Base-by-base conservation (phyloP, 2,888 invertebrate genomes). In the Drosophila koepferae region DNA sequence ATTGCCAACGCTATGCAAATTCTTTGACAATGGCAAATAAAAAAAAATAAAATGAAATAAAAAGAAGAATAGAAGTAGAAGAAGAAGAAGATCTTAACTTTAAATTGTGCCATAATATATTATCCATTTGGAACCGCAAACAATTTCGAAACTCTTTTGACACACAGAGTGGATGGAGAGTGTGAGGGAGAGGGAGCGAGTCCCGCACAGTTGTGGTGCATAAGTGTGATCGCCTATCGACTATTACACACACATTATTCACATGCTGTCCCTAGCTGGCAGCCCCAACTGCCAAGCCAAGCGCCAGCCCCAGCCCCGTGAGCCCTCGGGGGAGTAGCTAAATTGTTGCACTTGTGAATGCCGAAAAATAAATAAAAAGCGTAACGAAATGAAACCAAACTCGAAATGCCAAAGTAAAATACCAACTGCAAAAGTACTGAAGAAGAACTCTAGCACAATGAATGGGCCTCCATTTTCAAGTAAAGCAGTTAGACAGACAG, bases 301-400 rank as follows among this genome's bases (percentile, higher is more conserved):
- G 34, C 7, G 8, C 34, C 34, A 34, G 18, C 41, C 23, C n/a
- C n/a, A n/a, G 18, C 41, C 23, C 40, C 10, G 28, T 3, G 51
- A 34, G 38, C 58, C 49, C 44, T 49, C 16, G 38, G 65, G 77
- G 77, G 56, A 77, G 63, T 62, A 40, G 73, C 81, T 81, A 85
- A 84, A 89, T 82, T 88, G 90, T 90, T 90, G 80, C 84, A 90
- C 89, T 90, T 87, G 82, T 68, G 73, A 81, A 67, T 55, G 77
- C 71, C 70, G 69, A 72, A 85, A 79, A 65, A 82, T 71, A 87
- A 85, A 90, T 82, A 88, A 80, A 71, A 80, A 86, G 80, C 63
- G 74, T 70, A 74, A 72, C 76, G 71, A 82, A 82, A 86, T 66
- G 67, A 71, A 74, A 71, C 63, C 68, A 78, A 85, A 82, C 82